Evolutionary conservation across 2,113 vertebrate species (phyloP).

Genomic region (Heliornis fulica): DNA sequence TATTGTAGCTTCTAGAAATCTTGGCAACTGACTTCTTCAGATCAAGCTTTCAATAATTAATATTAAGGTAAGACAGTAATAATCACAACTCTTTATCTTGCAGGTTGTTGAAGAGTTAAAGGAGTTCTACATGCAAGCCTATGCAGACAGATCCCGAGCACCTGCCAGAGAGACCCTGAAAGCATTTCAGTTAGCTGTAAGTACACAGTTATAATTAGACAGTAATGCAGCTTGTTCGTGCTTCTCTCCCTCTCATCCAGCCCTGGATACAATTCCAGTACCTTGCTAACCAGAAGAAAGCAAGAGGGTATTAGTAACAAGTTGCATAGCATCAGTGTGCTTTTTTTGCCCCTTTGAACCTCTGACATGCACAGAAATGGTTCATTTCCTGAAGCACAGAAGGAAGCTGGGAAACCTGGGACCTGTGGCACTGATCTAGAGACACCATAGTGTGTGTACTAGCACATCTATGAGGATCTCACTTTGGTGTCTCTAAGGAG

Average conservation of each 20-base stretch:
- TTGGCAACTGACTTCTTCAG: neutral
- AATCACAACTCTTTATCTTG: neutral
- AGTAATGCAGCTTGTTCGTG: neutral
- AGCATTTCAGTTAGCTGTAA: conserved; percentile 84
- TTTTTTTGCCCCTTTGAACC: neutral
- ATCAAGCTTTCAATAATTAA: neutral
- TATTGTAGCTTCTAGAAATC: neutral
- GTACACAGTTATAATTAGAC: neutral
- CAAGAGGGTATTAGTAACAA: neutral
- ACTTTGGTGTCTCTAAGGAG: neutral
- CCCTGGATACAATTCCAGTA: neutral
- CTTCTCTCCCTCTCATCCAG: neutral
- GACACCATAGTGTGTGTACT: neutral
- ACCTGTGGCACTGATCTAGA: neutral
- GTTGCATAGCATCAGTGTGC: too few relatives aligned
- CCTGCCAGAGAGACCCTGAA: conserved; percentile 79
- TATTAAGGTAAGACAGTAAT: neutral
- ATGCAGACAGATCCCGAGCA: conserved; percentile 68
- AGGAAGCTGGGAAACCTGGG: neutral
- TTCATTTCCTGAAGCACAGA: neutral
- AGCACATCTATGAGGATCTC: neutral
- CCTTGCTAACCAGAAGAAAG: neutral
- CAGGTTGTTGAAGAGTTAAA: conserved; percentile 85
- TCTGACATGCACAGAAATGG: neutral
- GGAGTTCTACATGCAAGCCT: conserved; percentile 82